Conservation (phyloP, 2,113 vertebrate genomes). For the Plestiodon gilberti region DNA sequence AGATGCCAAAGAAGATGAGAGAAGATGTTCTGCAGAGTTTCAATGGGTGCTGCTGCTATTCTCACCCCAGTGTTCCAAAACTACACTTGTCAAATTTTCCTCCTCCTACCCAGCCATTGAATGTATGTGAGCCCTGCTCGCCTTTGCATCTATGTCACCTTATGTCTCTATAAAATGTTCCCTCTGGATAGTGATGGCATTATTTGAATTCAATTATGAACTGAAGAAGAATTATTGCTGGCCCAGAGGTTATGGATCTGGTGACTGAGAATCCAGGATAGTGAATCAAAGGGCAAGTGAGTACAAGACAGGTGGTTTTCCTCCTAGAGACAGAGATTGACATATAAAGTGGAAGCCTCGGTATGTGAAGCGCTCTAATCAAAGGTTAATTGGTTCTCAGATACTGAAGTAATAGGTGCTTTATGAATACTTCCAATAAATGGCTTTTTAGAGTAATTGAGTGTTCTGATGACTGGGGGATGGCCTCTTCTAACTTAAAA, state of each 20-base stretch:
- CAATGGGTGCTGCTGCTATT: not conserved
- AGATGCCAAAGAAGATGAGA: not conserved
- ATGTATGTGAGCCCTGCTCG: not conserved
- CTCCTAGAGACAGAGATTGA: constrained; percentile 14
- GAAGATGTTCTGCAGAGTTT: not conserved
- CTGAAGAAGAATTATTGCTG: not conserved
- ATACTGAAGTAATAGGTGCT: constrained; percentile 17
- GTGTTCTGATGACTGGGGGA: constrained; percentile 1
- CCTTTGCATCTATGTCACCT: not conserved
- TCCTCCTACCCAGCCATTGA: not conserved
- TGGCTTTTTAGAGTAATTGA: constrained; percentile 18
- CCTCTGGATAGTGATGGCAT: not conserved
- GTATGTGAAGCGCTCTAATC: not conserved
- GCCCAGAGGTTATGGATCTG: not conserved
- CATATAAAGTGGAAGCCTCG: not conserved
- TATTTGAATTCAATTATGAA: not conserved
- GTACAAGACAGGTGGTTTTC: not conserved
- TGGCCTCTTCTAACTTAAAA: constrained; percentile 16
- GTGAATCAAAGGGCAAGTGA: not conserved
- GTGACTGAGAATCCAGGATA: constrained; percentile 5
- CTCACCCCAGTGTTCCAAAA: not conserved
- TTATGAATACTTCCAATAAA: constrained; percentile 1
- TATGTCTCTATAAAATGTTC: not conserved
- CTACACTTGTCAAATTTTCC: not conserved
- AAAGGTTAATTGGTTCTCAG: constrained; percentile 15